Percentiles rank a stretch among this genome's conserved stretches.
Evolutionary conservation across 1,140 invertebrate species (phyloP).

Genomic region (Diachasmimorpha longicaudata): DNA sequence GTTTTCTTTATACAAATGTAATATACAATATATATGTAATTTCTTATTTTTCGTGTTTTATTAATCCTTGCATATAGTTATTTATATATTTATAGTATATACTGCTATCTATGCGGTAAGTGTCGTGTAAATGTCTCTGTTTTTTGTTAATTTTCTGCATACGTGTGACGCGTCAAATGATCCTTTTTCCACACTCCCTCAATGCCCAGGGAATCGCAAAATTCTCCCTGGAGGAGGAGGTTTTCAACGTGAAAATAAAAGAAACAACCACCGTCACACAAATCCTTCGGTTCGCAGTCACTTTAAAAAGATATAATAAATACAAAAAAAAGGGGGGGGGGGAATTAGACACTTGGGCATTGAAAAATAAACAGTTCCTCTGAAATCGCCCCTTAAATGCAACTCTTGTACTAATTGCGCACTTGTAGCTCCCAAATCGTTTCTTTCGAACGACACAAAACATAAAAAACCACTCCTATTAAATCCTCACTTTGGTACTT

Average conservation of each 20-base stretch:
- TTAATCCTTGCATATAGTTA: not conserved
- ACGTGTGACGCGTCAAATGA: not conserved
- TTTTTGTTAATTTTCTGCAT: not conserved
- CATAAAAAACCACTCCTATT: not conserved
- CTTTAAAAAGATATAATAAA: constrained; percentile 43
- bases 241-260: not conserved
- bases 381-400: constrained; percentile 50
- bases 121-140: not conserved
- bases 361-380: constrained; percentile 10
- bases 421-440: not conserved
- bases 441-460: not conserved
- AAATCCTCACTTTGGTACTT: constrained; percentile 23
- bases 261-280: not conserved
- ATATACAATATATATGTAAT: constrained; percentile 52
- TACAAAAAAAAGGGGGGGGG: constrained; percentile 38
- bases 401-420: constrained; percentile 60
- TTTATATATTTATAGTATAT: constrained; percentile 54
- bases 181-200: not conserved
- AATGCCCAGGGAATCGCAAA: not conserved
- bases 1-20: constrained; percentile 61
- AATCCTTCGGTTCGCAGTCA: not conserved
- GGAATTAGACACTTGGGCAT: constrained; percentile 14
- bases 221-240: not conserved
- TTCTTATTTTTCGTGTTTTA: constrained; percentile 3
- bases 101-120: constrained; percentile 24